Base-by-base conservation (phyloP, 2,888 invertebrate genomes). In the Phalera bucephala region DNA sequence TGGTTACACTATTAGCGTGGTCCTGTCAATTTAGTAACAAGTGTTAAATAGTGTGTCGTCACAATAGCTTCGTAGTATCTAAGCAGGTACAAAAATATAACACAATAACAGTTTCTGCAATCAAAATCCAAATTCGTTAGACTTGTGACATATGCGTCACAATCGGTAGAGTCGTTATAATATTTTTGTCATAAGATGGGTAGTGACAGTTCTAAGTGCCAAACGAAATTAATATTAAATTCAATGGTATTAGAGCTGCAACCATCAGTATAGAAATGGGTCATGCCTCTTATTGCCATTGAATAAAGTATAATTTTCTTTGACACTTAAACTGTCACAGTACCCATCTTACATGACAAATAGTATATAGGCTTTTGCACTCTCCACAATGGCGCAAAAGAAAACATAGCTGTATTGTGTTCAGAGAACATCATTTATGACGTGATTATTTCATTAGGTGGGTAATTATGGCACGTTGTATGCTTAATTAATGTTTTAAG, bases 1-100 rank as follows among this genome's bases (percentile, higher is more conserved):
- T 53, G 64, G 55, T 55, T 52, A 42, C 41, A 46, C 41, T 36
- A 60, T 70, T 70, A 69, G 49, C 57, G 36, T 37, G 31, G 30
- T 45, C 30, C 30, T 40, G 60, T 33, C 30, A 62, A 65, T 47
- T 29, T 34, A 34, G 21, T 22, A 31, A 10, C 27, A 46, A 25
- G 59, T 62, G 70, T 38, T 63, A 71, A 71, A 43, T 56, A 36
- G 38, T 34, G 36, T 45, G 40, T 22, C 52, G 46, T 46, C 47
- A 54, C 47, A 52, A 56, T 43, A 37, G 20, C n/a, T 34, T 35
- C 15, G 40, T 5, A 17, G 27, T 46, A 42, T 39, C 37, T 46
- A 31, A 34, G 35, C 20, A 15, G 32, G 36, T 43, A 33, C 31
- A 31, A 33, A 35, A 33, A 37, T 45, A 36, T 17, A 17, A 17